Evolutionary conservation across 2,888 invertebrate species (phyloP).

Genomic region (Leptinotarsa juncta): DNA sequence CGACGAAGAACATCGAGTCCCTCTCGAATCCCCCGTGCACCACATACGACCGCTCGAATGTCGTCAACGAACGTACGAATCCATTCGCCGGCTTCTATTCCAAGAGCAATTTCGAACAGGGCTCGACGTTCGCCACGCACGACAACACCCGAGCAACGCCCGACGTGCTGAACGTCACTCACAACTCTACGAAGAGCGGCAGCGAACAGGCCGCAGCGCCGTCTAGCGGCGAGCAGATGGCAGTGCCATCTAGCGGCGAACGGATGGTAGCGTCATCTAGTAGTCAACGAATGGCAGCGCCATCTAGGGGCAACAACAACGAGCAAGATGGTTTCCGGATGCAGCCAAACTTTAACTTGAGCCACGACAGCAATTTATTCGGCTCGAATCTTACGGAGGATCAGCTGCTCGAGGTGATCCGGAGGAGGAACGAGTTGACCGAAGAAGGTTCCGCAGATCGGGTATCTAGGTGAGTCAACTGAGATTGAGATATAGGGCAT

Average conservation of each 20-base stretch:
- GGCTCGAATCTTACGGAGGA: constrained; percentile 42
- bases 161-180: constrained; percentile 71
- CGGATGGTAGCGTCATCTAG: background rate
- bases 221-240: constrained; percentile 18
- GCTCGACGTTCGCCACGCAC: constrained; percentile 50
- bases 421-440: constrained; percentile 58
- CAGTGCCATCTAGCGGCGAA: no score
- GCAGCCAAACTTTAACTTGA: no score
- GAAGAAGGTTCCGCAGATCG: constrained; percentile 47
- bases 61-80: constrained; percentile 61
- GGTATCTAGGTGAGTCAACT: constrained; percentile 4
- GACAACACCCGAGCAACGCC: constrained; percentile 53
- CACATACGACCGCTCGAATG: constrained; percentile 70
- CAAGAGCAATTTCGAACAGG: constrained; percentile 59
- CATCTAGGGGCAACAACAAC: background rate
- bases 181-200: constrained; percentile 53
- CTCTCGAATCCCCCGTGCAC: constrained; percentile 65
- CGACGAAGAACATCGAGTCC: constrained; percentile 81
- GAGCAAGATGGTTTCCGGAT: no score
- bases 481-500: no score
- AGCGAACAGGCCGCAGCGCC: background rate
- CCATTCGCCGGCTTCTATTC: constrained; percentile 51
- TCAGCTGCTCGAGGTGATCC: constrained; percentile 38
- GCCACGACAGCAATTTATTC: no score
- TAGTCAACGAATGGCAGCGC: background rate